These are phyloP conservation scores for Pristionchus maxplancki DNA, from an alignment of 2,888 invertebrate genomes.

Conservation along the genomic window DNA sequence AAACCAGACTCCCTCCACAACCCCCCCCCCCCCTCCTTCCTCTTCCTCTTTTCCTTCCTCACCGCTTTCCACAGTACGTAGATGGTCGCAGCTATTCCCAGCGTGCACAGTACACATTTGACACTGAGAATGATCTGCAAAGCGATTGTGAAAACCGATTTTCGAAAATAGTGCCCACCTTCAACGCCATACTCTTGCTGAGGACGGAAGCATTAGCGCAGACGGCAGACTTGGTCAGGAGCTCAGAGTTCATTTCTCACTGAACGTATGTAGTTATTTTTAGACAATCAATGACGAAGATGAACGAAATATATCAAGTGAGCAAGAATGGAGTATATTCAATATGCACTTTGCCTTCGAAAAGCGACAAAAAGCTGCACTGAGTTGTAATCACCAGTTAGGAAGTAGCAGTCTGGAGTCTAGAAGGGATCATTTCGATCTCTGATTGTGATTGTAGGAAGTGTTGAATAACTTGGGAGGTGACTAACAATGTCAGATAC, in stretches of 20 bases:
- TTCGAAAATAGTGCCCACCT: background rate
- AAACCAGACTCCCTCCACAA: too few species aligned
- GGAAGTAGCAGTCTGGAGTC: background rate
- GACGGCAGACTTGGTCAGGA: background rate
- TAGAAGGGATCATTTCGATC: background rate
- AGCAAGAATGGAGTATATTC: too few species aligned
- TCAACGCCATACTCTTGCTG: background rate
- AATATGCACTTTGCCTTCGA: background rate
- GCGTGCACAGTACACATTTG: background rate
- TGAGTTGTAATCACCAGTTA: background rate
- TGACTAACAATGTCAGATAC: background rate
- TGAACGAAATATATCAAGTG: background rate
- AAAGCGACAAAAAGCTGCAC: background rate
- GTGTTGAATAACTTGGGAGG: background rate
- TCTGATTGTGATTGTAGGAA: background rate
- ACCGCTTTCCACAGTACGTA: background rate
- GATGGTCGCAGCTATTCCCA: background rate
- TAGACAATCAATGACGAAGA: background rate
- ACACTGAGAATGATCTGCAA: background rate
- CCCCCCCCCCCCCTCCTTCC: too few species aligned
- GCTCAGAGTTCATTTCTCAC: too few species aligned
- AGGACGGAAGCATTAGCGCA: background rate
- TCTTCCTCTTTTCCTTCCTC: too few species aligned
- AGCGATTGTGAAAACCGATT: background rate
- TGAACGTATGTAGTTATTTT: too few species aligned